A percentile compares a stretch with the other conserved stretches of the same genome.
Conservation (phyloP, 2,797 vertebrate species). For the Ptychobarbus kaznakovi region DNA sequence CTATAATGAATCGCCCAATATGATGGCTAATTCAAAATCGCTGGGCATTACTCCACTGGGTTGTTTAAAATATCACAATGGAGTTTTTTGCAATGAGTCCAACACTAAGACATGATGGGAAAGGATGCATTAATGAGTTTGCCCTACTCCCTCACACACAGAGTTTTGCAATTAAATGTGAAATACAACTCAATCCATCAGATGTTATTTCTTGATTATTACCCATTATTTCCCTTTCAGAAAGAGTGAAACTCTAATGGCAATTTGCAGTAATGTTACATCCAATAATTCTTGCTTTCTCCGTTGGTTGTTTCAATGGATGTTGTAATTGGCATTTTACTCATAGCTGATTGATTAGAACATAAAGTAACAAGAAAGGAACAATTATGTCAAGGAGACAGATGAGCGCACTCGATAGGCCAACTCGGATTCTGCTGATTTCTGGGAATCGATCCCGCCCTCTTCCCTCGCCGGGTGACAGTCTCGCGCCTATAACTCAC, state of each 20-base stretch:
- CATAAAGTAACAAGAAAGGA: slow-evolving; percentile 87
- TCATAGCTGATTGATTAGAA: slow-evolving; percentile 87
- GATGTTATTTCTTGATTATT: slow-evolving; percentile 76
- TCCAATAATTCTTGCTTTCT: slow-evolving; percentile 83
- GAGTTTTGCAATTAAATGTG: slow-evolving; percentile 73
- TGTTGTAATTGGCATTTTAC: slow-evolving; percentile 88
- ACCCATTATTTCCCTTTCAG: slow-evolving; percentile 73
- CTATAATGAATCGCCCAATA: slow-evolving; percentile 17
- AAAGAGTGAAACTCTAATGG: slow-evolving; percentile 80
- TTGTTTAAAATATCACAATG: slow-evolving; percentile 52
- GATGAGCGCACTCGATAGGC: slow-evolving; percentile 68
- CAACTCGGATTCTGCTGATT: slow-evolving; percentile 71
- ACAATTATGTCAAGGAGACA: slow-evolving; percentile 85
- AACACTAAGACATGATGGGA: slow-evolving; percentile 39
- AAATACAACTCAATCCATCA: slow-evolving; percentile 77
- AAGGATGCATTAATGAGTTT: slow-evolving; percentile 52
- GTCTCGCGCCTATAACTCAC: slow-evolving; percentile 64
- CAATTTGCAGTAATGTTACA: slow-evolving; percentile 83
- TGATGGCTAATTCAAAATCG: slow-evolving; percentile 16
- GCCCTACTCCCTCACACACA: slow-evolving; percentile 49
- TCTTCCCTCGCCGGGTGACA: slow-evolving; percentile 65
- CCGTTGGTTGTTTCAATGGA: slow-evolving; percentile 79
- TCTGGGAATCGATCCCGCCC: slow-evolving; percentile 72
- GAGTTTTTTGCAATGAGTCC: slow-evolving; percentile 38
- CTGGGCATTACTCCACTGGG: slow-evolving; percentile 44